Conservation (phyloP, 1,140 invertebrate genomes). For the Chrysomallon squamiferum region DNA sequence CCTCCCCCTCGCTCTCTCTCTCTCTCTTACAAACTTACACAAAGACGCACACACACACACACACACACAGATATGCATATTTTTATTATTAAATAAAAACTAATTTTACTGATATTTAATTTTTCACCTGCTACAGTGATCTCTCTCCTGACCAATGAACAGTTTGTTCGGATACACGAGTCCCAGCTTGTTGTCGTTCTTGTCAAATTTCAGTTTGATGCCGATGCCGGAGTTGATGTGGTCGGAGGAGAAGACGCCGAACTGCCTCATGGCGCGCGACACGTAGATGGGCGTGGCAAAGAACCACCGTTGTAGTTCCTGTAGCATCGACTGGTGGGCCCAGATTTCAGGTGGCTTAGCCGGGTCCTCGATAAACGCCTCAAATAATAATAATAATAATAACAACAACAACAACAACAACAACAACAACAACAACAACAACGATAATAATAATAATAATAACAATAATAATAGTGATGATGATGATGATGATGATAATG, state of each 20-base stretch:
- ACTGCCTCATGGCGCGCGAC: slow-evolving; percentile 39
- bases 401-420: no score
- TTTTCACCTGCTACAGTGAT: slow-evolving; percentile 42
- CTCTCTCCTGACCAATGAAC: slow-evolving; percentile 19
- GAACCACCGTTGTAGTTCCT: slow-evolving; percentile 20
- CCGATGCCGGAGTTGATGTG: slow-evolving; percentile 43
- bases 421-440: no score
- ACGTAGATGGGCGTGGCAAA: slow-evolving; percentile 17
- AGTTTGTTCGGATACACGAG: slow-evolving; percentile 37
- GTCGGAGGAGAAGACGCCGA: slow-evolving; percentile 36
- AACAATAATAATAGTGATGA: no score
- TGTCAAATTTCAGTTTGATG: slow-evolving; percentile 12
- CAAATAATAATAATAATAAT: slow-evolving; percentile 2
- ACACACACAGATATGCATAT: no score
- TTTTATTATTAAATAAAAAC: no score
- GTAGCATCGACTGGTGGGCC: slow-evolving; percentile 33
- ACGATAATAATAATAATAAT: no score
- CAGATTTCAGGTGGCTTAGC: slow-evolving; percentile 41
- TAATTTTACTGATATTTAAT: no score
- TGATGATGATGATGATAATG: no score
- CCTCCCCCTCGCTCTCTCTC: no score
- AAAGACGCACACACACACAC: no score
- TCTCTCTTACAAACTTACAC: no score
- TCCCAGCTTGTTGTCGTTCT: slow-evolving; percentile 6
- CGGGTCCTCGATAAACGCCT: slow-evolving; percentile 42